Base-by-base conservation (phyloP, 2,888 invertebrate species). In the Tinea semifulvella region DNA sequence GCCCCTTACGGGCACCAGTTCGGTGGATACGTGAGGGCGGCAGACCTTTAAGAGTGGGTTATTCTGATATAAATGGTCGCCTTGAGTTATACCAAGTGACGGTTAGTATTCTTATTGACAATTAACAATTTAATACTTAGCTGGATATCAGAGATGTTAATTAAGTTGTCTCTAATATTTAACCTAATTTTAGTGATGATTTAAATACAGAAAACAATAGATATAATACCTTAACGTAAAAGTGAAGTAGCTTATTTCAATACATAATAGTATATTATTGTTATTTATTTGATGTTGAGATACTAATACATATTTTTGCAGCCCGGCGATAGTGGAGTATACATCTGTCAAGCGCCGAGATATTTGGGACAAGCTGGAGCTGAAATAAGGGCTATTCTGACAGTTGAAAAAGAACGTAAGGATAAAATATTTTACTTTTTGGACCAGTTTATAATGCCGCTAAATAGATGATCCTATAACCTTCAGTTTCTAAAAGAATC, bases 81-180 rank as follows among this genome's bases (percentile, higher is more conserved):
- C 79, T 97, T 48, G 94, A 94, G 76, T 92, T 97, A 65, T 91
- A 89, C 4, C 87, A 88, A 60, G 91, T 95, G 47, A 84, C 88
- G 56, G 87, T 87, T 63, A 18, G 36, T 36, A 18, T 28, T 11
- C 8, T 7, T 22, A n/a, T n/a, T n/a, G n/a, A n/a, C n/a, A n/a
- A n/a, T n/a, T n/a, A n/a, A n/a, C n/a, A n/a, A n/a, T n/a, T n/a
- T n/a, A n/a, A n/a, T n/a, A n/a, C n/a, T n/a, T n/a, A n/a, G n/a
- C n/a, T n/a, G n/a, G n/a, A n/a, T n/a, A n/a, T n/a, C n/a, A n/a
- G n/a, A n/a, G n/a, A n/a, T n/a, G n/a, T n/a, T n/a, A n/a, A n/a
- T n/a, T n/a, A n/a, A n/a, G n/a, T n/a, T n/a, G n/a, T n/a, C n/a
- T n/a, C n/a, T n/a, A n/a, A n/a, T n/a, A n/a, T n/a, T n/a, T n/a